Base-by-base conservation (phyloP, 1,140 invertebrate genomes). In the Periplaneta americana region DNA sequence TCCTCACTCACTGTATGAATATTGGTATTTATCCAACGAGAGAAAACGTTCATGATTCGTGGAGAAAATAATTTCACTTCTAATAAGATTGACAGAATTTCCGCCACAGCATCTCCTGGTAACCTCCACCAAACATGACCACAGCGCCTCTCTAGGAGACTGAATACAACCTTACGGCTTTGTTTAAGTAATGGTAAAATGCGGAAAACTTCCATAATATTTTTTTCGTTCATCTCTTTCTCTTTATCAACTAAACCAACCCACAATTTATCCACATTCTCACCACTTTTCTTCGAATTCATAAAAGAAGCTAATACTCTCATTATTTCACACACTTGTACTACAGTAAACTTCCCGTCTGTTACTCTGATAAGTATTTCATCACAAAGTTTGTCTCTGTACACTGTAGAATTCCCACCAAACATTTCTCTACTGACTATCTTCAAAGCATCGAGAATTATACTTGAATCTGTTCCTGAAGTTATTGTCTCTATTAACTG, bases 251-350 rank as follows among this genome's bases (percentile, higher is more conserved):
- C 87, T 79, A 95, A 90, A 35, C 93, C 93, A 83, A 91, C 86
- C 94, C 94, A 95, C n/a, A 95, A 84, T 85, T 91, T 91, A 82
- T 95, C 93, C 77, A 93, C 88, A 18, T 87, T 87, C 36, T 90
- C 87, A 77, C 85, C 85, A 86, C 90, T 91, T 78, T 88, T 89
- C 8, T 86, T 39, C 83, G 90, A 86, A 80, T 85, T 85, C 81
- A 87, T 90, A 82, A 80, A 82, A 84, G 86, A 79, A 87, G 87
- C 86, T 87, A 91, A 83, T 77, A 87, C 85, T 75, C 86, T 85
- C 34, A 92, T 87, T 80, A 92, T 88, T 80, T 91, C 87, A 85
- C 92, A 92, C 32, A 94, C 85, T 83, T 95, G 92, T 28, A 88
- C 84, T n/a, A 95, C 84, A 31, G 86, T 87, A 37, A 95, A 88